These are phyloP conservation scores for Vesta saturnalis DNA, from an alignment of 2,888 invertebrate genomes.

Conservation along the genomic window DNA sequence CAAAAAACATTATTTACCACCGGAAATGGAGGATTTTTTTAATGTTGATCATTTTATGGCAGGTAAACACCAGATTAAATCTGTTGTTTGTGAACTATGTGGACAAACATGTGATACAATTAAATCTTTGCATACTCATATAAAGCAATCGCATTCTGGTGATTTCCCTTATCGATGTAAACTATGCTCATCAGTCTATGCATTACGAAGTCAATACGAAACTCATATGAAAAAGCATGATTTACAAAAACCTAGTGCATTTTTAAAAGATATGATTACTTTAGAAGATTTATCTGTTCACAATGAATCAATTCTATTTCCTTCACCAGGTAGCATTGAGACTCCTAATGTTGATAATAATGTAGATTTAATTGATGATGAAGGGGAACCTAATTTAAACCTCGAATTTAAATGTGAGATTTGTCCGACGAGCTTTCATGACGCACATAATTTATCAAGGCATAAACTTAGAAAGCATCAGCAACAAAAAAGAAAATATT, in stretches of 20 bases:
- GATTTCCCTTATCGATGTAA: conserved; percentile 57
- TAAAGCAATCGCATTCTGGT: conserved; percentile 55
- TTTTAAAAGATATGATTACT: conserved; percentile 52
- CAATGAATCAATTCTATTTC: conserved; percentile 29
- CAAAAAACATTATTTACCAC: neutral
- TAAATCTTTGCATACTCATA: conserved; percentile 53
- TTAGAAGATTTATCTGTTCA: conserved; percentile 51
- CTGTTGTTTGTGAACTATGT: conserved; percentile 53
- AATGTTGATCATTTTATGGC: conserved; percentile 57
- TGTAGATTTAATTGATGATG: neutral
- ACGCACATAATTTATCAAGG: conserved; percentile 54
- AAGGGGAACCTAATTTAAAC: conserved; percentile 19
- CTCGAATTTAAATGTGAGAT: conserved; percentile 50
- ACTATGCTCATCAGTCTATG: conserved; percentile 53
- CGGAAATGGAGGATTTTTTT: conserved; percentile 44
- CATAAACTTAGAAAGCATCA: conserved; percentile 58
- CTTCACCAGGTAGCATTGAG: neutral
- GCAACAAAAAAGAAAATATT: conserved; percentile 46
- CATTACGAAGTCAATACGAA: conserved; percentile 51
- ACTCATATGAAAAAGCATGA: conserved; percentile 49
- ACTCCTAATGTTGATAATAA: neutral
- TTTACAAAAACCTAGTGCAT: conserved; percentile 38
- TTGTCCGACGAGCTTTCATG: conserved; percentile 53
- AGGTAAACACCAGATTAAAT: conserved; percentile 31
- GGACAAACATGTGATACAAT: conserved; percentile 51